Percentiles rank a stretch among this genome's conserved stretches.
These are phyloP conservation scores for Myioborus melanocephalus DNA, from an alignment of 2,797 vertebrate species.

Conservation along the genomic window DNA sequence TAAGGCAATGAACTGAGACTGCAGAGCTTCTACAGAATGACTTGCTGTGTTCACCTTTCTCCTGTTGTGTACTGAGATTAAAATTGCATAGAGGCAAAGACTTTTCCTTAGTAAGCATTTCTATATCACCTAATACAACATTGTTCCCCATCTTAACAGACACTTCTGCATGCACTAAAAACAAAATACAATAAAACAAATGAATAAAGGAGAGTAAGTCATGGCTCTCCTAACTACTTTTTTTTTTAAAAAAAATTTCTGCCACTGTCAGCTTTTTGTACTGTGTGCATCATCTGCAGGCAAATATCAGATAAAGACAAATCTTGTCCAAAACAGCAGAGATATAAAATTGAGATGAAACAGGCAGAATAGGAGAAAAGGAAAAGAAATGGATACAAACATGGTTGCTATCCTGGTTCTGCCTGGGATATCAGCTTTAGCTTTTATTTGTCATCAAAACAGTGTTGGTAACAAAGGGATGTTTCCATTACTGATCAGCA, in stretches of 20 bases:
- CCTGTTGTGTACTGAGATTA: background rate
- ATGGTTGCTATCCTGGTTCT: background rate
- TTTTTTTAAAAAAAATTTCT: background rate
- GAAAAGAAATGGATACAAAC: background rate
- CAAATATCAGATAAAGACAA: background rate
- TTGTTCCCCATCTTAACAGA: background rate
- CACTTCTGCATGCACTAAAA: background rate
- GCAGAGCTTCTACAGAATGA: background rate
- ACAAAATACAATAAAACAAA: background rate
- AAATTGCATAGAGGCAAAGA: background rate
- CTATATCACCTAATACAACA: background rate
- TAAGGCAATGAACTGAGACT: background rate
- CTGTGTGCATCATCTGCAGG: background rate
- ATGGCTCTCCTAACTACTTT: background rate
- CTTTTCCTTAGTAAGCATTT: constrained; percentile 16
- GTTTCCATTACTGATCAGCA: background rate
- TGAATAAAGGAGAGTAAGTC: background rate
- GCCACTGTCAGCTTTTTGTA: background rate
- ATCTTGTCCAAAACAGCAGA: background rate
- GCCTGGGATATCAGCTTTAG: background rate
- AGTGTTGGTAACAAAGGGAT: accelerated
- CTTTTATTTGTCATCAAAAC: background rate
- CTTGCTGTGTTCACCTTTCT: background rate
- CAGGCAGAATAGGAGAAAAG: background rate
- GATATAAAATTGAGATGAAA: background rate